Evolutionary conservation across 2,888 invertebrate genomes (phyloP).

Genomic region (Lepidochitona cinerea): DNA sequence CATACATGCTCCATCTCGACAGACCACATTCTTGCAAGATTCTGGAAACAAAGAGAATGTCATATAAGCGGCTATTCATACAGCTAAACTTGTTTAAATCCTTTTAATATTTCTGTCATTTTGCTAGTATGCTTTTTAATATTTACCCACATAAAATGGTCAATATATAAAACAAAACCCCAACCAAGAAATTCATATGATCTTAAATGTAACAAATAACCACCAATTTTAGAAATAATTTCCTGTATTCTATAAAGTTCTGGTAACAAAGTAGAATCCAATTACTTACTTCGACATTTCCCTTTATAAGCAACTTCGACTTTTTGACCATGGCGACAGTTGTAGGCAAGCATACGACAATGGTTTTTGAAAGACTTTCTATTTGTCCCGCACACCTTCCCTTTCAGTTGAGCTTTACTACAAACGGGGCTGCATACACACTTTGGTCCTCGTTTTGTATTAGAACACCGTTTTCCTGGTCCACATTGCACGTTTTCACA

Average conservation of each 20-base stretch:
- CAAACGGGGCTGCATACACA: constrained; percentile 87
- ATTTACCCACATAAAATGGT: too few species aligned
- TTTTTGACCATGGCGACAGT: constrained; percentile 84
- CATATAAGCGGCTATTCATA: too few species aligned
- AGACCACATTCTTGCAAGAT: constrained; percentile 47
- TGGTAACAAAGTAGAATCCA: background rate
- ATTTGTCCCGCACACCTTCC: constrained; percentile 90
- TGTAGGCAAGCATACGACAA: constrained; percentile 86
- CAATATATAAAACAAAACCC: too few species aligned
- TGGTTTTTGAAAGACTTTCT: constrained; percentile 86
- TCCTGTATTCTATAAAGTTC: too few species aligned
- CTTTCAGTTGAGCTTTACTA: constrained; percentile 73
- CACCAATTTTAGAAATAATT: too few species aligned
- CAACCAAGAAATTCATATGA: too few species aligned
- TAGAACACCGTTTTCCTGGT: constrained; percentile 31
- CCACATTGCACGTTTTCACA: constrained; percentile 41
- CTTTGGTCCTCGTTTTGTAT: constrained; percentile 36
- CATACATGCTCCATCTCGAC: constrained; percentile 43
- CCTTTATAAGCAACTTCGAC: constrained; percentile 88
- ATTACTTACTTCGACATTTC: constrained; percentile 87
- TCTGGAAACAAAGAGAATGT: constrained; percentile 31
- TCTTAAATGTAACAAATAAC: too few species aligned
- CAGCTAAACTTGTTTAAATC: too few species aligned
- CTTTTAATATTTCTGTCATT: too few species aligned
- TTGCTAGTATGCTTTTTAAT: too few species aligned